Conservation (phyloP, 2,888 invertebrate genomes). For the Autographa pulchrina region DNA sequence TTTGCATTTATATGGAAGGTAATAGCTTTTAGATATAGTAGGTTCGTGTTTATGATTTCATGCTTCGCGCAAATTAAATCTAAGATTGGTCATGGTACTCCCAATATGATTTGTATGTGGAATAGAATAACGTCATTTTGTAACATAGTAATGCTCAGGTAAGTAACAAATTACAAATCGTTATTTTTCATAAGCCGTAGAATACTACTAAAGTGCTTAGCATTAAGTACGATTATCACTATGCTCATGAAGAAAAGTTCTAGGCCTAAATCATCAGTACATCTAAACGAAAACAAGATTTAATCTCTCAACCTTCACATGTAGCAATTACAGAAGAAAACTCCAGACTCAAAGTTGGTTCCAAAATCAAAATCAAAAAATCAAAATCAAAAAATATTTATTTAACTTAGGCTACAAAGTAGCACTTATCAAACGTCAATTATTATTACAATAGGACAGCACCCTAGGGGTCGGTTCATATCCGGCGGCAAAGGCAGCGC, state of each 20-base stretch:
- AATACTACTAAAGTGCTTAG: too few relatives aligned
- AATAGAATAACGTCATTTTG: too few relatives aligned
- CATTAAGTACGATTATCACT: too few relatives aligned
- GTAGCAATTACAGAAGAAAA: slow-evolving; percentile 29
- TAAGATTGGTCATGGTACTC: not conserved
- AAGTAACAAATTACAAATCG: not conserved
- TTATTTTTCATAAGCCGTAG: too few relatives aligned
- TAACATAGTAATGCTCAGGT: too few relatives aligned
- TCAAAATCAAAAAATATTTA: too few relatives aligned
- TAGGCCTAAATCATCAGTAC: not conserved
- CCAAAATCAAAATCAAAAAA: too few relatives aligned
- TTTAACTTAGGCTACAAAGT: too few relatives aligned
- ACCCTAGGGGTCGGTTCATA: too few relatives aligned
- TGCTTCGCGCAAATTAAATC: slow-evolving; percentile 11
- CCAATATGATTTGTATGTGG: not conserved
- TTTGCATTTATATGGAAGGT: slow-evolving; percentile 50
- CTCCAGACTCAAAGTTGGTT: slow-evolving; percentile 32
- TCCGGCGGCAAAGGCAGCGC: too few relatives aligned
- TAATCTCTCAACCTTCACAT: slow-evolving; percentile 18
- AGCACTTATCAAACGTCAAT: too few relatives aligned
- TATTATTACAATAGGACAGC: too few relatives aligned
- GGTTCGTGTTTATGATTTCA: slow-evolving; percentile 35
- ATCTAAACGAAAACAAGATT: not conserved
- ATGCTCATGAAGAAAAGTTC: not conserved
- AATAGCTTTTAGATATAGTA: slow-evolving; percentile 45